phyloP scores from a whole-genome alignment of 2,797 vertebrate species.

The Oophaga sylvatica region DNA sequence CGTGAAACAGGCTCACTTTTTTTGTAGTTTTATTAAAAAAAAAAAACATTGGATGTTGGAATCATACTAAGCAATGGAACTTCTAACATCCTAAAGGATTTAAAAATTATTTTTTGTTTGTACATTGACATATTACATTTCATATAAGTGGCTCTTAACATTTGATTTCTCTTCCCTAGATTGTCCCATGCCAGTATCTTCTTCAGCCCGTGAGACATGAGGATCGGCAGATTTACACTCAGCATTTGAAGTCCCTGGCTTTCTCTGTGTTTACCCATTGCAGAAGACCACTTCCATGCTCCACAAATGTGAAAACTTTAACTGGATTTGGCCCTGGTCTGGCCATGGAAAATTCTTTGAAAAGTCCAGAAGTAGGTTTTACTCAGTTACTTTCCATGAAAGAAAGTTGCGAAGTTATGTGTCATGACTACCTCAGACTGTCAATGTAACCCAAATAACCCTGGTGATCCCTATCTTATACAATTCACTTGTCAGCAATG shows the following conservation, averaged over 20 bases:
- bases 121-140: background rate
- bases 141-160: background rate
- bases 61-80: no score
- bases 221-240: slow-evolving; percentile 91
- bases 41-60: no score
- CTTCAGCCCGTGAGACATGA: slow-evolving; percentile 94
- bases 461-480: no score
- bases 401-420: background rate
- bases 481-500: no score
- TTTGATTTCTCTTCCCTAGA: slow-evolving; percentile 72
- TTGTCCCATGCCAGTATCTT: slow-evolving; percentile 95
- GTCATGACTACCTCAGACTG: no score
- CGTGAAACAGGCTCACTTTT: no score
- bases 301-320: slow-evolving; percentile 95
- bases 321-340: slow-evolving; percentile 97
- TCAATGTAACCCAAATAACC: no score
- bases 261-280: slow-evolving; percentile 98
- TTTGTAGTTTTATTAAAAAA: no score
- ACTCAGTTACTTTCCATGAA: background rate
- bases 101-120: background rate
- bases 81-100: no score
- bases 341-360: slow-evolving; percentile 94
- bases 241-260: slow-evolving; percentile 97
- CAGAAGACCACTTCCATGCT: slow-evolving; percentile 89
- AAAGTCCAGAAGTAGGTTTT: slow-evolving; percentile 87